Percentiles rank a stretch among this genome's conserved stretches.
Evolutionary conservation across 2,113 vertebrate species (phyloP).

Genomic region (Nettapus auritus): DNA sequence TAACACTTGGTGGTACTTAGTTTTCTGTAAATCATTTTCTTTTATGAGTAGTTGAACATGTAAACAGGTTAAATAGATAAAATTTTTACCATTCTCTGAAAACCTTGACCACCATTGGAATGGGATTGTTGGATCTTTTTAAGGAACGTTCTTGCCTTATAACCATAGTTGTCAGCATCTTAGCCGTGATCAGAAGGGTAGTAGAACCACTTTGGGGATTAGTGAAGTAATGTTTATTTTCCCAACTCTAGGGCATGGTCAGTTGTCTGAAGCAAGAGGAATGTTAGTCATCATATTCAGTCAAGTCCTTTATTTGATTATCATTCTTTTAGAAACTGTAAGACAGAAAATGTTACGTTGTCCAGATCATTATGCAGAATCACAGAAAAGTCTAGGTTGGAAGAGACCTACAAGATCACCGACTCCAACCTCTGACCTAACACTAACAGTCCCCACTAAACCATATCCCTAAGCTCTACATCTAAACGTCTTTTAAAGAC

Average conservation of each 20-base stretch:
- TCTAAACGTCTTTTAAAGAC: too few relatives aligned
- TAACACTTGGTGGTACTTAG: not conserved
- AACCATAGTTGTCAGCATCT: not conserved
- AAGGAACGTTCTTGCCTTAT: not conserved
- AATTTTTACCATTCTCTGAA: not conserved
- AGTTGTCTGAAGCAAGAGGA: not conserved
- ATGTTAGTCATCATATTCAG: not conserved
- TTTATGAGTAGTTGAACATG: not conserved
- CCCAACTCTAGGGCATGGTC: not conserved
- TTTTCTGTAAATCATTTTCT: not conserved
- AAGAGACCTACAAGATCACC: too few relatives aligned
- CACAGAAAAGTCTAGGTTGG: too few relatives aligned
- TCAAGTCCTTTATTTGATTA: not conserved
- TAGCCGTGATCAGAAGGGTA: not conserved
- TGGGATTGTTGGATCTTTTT: not conserved
- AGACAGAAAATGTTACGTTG: not conserved
- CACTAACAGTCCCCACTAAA: too few relatives aligned
- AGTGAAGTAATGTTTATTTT: not conserved
- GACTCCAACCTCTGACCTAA: too few relatives aligned
- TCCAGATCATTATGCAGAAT: not conserved
- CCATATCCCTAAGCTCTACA: too few relatives aligned
- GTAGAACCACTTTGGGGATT: not conserved
- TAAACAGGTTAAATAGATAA: not conserved
- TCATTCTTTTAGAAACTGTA: not conserved
- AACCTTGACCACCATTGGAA: not conserved